Evolutionary conservation across 2,113 vertebrate genomes (phyloP).

Genomic region (Osmerus mordax): DNA sequence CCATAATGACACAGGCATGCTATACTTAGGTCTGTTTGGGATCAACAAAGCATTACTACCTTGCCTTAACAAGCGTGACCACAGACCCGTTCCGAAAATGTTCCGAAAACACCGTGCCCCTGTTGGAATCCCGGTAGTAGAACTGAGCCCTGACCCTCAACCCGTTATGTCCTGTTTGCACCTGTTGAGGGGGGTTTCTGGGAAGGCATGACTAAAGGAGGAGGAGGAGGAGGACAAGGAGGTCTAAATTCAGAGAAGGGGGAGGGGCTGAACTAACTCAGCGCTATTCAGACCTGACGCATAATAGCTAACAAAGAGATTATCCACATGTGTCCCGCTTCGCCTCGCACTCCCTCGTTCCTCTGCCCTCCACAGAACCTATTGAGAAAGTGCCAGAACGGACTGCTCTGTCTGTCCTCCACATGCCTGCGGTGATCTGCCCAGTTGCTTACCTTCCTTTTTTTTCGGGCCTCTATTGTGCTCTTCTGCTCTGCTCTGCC

Average conservation of each 20-base stretch:
- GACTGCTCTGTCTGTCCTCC: constrained; percentile 35
- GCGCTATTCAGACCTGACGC: constrained; percentile 54
- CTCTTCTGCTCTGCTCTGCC: too few relatives aligned
- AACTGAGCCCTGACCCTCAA: neutral
- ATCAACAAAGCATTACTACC: constrained; percentile 56
- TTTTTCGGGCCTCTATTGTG: too few relatives aligned
- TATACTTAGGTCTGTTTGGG: constrained; percentile 60
- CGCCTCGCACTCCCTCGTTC: constrained; percentile 15
- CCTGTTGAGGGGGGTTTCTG: constrained; percentile 40
- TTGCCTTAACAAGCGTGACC: constrained; percentile 38
- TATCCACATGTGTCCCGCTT: constrained; percentile 53
- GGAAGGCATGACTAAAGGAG: constrained; percentile 27
- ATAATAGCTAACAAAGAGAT: constrained; percentile 57
- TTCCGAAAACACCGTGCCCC: too few relatives aligned
- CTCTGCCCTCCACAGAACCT: constrained; percentile 30
- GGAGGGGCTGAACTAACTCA: constrained; percentile 40
- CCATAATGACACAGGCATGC: constrained; percentile 66
- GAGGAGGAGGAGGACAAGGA: constrained; percentile 19
- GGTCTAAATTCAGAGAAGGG: constrained; percentile 8
- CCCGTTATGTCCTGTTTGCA: constrained; percentile 33
- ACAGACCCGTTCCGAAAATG: constrained; percentile 23
- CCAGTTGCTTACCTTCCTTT: too few relatives aligned
- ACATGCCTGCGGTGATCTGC: neutral
- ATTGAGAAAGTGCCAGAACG: constrained; percentile 44
- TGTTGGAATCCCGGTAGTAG: neutral